Evolutionary conservation across 1,140 invertebrate species (phyloP), one percentile per base, ranked within the genome.

Genomic region (Holotrichia oblita): DNA sequence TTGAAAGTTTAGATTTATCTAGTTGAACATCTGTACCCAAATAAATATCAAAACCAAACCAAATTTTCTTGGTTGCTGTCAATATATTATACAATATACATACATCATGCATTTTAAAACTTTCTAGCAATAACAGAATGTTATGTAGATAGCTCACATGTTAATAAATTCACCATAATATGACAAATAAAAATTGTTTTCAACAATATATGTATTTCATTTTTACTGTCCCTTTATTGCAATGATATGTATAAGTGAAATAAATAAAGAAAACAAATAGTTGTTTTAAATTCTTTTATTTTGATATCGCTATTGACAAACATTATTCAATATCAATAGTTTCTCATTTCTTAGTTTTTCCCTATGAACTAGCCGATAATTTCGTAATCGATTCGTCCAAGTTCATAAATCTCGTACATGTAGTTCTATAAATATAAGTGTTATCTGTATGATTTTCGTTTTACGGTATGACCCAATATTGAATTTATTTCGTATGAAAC

Each of bases 1-100:
- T 34, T 34, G 4, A 34, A 2, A 34, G 4, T 34, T 34, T 34
- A 4, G 4, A 34, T 94, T 99, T 64, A 99, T 99, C 89, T 96
- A 98, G 98, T 86, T 99, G 42, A 98, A 97, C 84, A 88, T 98
- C 55, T 78, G 97, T 99, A 81, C 99, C 99, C 84, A 88, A 85
- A 82, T 90, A 89, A 87, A 73, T 64, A 20, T 77, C 12, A 20
- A 7, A 34, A 10, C 14, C n/a, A 74, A 44, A 41, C 17, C 73
- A 74, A 40, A 24, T 74, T 74, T 74, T 41, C 34, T 41, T 74
- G 17, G 14, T 41, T 74, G 40, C 27, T 42, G 14, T 17, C 73
- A 74, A 74, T 17, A 74, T 74, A 44, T 74, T 17, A 10, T 40
- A 69, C 10, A 69, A 20, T 22, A 74, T 69, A 69, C 61, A 69